These are phyloP conservation scores for chimpanzee (Pan troglodytes) DNA, from an alignment of 2,113 vertebrate genomes.

Conservation along the genomic window DNA sequence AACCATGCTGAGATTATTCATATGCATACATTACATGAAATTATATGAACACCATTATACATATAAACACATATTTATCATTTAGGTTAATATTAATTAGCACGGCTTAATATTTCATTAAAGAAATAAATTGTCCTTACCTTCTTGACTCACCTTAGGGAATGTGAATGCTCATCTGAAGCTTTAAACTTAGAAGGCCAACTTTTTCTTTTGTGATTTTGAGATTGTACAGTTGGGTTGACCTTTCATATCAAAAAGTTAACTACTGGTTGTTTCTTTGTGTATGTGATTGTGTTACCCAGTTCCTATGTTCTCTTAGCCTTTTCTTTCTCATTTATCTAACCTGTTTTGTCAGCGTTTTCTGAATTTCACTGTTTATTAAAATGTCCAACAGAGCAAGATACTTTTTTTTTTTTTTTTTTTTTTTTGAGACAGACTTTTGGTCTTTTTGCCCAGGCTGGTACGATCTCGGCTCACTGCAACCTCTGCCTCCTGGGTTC, in stretches of 20 bases:
- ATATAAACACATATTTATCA: no score
- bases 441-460: no score
- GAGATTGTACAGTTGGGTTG: not conserved
- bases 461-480: no score
- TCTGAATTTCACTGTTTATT: not conserved
- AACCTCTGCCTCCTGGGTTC: no score
- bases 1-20: not conserved
- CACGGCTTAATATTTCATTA: not conserved
- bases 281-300: not conserved
- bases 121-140: not conserved
- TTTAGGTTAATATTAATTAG: not conserved
- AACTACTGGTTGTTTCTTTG: not conserved
- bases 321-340: not conserved
- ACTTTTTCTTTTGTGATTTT: not conserved
- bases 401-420: not conserved
- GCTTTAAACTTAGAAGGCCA: not conserved
- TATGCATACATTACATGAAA: fast-evolving
- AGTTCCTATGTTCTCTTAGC: not conserved
- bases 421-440: no score
- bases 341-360: not conserved
- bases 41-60: no score
- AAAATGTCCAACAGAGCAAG: not conserved
- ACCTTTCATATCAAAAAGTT: not conserved
- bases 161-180: not conserved
- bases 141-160: not conserved